These are phyloP conservation scores for Tethea ocularis DNA, from an alignment of 2,888 invertebrate species.

Conservation along the genomic window DNA sequence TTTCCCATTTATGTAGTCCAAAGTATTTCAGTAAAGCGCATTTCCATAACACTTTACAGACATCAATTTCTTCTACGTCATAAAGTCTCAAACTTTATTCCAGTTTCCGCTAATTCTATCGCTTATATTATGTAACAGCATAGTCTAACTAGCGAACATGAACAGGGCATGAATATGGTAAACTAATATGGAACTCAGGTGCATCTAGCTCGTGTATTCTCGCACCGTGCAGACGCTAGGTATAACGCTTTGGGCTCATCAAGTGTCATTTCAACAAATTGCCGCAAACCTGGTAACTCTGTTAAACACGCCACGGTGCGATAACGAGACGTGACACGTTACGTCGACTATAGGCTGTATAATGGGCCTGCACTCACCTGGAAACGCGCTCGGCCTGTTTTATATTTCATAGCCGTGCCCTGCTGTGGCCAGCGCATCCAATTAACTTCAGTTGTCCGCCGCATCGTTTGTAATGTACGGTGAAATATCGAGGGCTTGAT, in stretches of 20 bases:
- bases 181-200: conserved; percentile 4
- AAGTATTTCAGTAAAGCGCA: neutral
- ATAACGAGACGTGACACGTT: conserved; percentile 44
- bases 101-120: neutral
- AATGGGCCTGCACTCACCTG: conserved; percentile 48
- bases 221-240: conserved; percentile 15
- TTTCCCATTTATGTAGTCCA: neutral
- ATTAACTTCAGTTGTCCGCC: conserved; percentile 74
- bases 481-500: conserved; percentile 73
- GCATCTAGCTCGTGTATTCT: conserved; percentile 3
- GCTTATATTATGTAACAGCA: neutral
- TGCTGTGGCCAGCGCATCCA: conserved; percentile 68
- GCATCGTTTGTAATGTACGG: conserved; percentile 68
- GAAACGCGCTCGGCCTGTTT: conserved; percentile 49
- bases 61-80: neutral
- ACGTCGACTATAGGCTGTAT: conserved; percentile 45
- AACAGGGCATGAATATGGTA: neutral
- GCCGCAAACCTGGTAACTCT: conserved; percentile 39
- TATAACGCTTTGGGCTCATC: conserved; percentile 45
- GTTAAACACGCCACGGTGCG: conserved; percentile 39
- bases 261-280: conserved; percentile 53
- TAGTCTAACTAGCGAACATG: neutral
- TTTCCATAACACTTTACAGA: neutral
- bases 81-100: neutral
- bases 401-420: conserved; percentile 68